These are phyloP conservation scores for Zeuzera pyrina DNA, from an alignment of 2,888 invertebrate species.

Conservation along the genomic window DNA sequence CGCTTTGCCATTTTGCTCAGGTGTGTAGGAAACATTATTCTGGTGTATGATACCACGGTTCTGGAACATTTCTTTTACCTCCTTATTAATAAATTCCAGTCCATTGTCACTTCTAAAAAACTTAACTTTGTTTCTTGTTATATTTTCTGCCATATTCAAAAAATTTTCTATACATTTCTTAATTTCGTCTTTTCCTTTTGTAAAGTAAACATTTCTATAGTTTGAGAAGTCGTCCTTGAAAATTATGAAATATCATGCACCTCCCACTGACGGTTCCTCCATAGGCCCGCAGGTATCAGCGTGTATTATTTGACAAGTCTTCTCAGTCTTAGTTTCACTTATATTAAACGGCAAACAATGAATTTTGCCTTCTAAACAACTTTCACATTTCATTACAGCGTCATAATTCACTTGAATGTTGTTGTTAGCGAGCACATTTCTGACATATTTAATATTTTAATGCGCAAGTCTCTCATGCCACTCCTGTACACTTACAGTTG, in stretches of 20 bases:
- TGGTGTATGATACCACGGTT: constrained; percentile 23
- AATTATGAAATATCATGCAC: constrained; percentile 10
- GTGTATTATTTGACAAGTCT: constrained; percentile 18
- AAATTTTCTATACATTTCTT: constrained; percentile 12
- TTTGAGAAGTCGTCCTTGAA: constrained; percentile 13
- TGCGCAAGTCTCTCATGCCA: constrained; percentile 14
- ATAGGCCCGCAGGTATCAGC: constrained; percentile 20
- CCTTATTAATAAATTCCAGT: constrained; percentile 21
- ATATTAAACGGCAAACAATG: constrained; percentile 13
- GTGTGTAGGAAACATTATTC: constrained; percentile 23
- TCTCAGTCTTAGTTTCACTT: constrained; percentile 14
- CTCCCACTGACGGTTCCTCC: constrained; percentile 15
- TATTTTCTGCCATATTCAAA: constrained; percentile 19
- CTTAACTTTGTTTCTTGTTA: constrained; percentile 20
- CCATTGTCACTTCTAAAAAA: constrained; percentile 24
- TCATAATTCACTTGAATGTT: constrained; percentile 13
- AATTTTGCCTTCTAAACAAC: constrained; percentile 17
- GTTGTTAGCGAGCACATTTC: constrained; percentile 11
- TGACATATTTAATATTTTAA: constrained; percentile 10
- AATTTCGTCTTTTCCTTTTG: constrained; percentile 10
- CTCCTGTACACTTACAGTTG: constrained; percentile 4
- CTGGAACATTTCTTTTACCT: constrained; percentile 15
- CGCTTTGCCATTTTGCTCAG: constrained; percentile 34
- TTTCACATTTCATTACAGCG: constrained; percentile 8
- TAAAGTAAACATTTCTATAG: constrained; percentile 12